phyloP scores from a whole-genome alignment of 1,140 invertebrate genomes.

The Nymphalis io region DNA sequence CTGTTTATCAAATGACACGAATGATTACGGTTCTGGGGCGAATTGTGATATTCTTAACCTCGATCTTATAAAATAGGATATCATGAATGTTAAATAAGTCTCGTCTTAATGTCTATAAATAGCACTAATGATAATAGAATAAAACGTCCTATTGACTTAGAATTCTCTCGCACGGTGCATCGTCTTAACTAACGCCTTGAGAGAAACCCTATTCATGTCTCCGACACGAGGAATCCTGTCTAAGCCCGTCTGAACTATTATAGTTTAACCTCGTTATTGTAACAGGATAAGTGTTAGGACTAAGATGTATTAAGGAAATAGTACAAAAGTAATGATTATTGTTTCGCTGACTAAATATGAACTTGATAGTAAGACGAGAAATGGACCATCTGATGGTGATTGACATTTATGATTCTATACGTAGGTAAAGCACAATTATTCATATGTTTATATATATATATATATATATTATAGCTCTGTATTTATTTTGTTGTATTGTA shows the following conservation, averaged over 20 bases:
- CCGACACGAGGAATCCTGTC: slow-evolving; percentile 9
- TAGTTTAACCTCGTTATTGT: slow-evolving; percentile 25
- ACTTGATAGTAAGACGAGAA: too few species aligned
- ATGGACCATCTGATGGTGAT: too few species aligned
- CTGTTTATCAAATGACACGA: too few species aligned
- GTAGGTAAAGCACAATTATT: too few species aligned
- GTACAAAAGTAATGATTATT: background rate
- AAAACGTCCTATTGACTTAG: background rate
- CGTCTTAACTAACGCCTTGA: slow-evolving; percentile 3
- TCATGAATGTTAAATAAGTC: too few species aligned
- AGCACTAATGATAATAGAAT: background rate
- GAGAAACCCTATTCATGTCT: slow-evolving; percentile 17
- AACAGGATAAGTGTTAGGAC: slow-evolving; percentile 16
- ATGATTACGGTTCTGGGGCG: too few species aligned
- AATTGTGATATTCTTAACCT: too few species aligned
- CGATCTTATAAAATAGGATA: too few species aligned
- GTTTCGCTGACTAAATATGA: background rate
- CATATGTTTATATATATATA: too few species aligned
- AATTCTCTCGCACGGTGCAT: background rate
- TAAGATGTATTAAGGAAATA: slow-evolving; percentile 11
- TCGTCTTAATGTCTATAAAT: background rate
- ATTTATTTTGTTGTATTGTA: too few species aligned
- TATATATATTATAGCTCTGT: too few species aligned
- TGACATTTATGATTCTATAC: too few species aligned
- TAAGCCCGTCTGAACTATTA: slow-evolving; percentile 13